Conservation (phyloP, 2,113 vertebrate species). For the Pipa parva region DNA sequence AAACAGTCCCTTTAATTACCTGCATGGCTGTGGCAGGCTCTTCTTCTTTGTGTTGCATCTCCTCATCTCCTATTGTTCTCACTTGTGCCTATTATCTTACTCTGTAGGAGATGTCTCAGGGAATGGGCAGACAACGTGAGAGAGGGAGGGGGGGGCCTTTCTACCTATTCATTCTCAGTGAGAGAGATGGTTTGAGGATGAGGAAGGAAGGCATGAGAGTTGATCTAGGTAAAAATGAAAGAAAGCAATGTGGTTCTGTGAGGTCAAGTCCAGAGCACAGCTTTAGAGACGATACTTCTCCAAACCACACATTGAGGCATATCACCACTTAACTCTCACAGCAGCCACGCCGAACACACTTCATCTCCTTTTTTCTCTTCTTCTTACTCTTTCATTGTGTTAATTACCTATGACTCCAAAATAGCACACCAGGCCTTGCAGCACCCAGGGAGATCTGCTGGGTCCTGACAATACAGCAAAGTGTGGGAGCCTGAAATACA, state of each 20-base stretch:
- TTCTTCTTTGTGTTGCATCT: slow-evolving; percentile 19
- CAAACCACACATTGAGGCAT: slow-evolving; percentile 50
- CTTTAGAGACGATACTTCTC: slow-evolving; percentile 57
- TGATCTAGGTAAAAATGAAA: slow-evolving; percentile 24
- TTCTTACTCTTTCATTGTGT: slow-evolving; percentile 23
- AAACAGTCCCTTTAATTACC: slow-evolving; percentile 71
- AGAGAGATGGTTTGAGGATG: slow-evolving; percentile 44
- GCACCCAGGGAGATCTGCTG: slow-evolving; percentile 2
- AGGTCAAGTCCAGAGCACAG: slow-evolving; percentile 65
- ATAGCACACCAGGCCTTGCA: not conserved
- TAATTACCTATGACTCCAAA: slow-evolving; percentile 46
- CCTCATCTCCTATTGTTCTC: not conserved
- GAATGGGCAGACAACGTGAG: slow-evolving; percentile 42
- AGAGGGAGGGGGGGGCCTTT: slow-evolving; percentile 52
- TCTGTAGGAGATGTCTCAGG: slow-evolving; percentile 4
- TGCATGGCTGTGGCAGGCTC: slow-evolving; percentile 56
- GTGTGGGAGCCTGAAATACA: slow-evolving; percentile 23
- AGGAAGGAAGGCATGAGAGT: slow-evolving; percentile 44
- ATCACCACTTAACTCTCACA: slow-evolving; percentile 67
- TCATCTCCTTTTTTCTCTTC: slow-evolving; percentile 44
- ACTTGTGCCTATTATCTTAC: slow-evolving; percentile 19
- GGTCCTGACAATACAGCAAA: slow-evolving; percentile 29
- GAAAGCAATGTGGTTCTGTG: slow-evolving; percentile 55
- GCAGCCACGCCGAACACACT: slow-evolving; percentile 46
- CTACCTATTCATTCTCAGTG: slow-evolving; percentile 49